These are phyloP conservation scores for Cacajao melanocephalus DNA, from an alignment of 2,797 vertebrate species.

Conservation along the genomic window DNA sequence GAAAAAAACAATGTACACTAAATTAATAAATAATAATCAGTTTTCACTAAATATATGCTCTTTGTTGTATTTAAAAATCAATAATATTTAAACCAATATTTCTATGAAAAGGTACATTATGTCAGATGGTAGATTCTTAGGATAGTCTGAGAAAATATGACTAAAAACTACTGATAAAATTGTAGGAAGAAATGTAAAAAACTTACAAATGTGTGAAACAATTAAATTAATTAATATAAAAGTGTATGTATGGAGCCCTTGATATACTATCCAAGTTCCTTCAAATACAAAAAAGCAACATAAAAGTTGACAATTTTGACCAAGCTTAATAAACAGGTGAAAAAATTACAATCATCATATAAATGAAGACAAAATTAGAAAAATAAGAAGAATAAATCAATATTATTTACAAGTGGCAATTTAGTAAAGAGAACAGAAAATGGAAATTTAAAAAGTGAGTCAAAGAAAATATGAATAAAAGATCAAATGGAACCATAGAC, in stretches of 20 bases:
- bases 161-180: background rate
- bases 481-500: background rate
- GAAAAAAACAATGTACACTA: background rate
- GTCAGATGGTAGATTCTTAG: background rate
- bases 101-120: background rate
- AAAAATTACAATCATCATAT: background rate
- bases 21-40: background rate
- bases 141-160: background rate
- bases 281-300: background rate
- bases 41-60: background rate
- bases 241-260: background rate
- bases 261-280: background rate
- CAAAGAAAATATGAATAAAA: background rate
- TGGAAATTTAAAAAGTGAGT: background rate
- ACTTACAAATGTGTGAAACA: background rate
- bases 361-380: background rate
- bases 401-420: too few species aligned
- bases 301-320: background rate
- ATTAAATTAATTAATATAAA: background rate
- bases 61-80: background rate
- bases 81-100: background rate
- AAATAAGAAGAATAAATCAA: background rate
- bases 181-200: background rate
- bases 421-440: background rate
- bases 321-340: background rate